Percentiles rank a stretch among this genome's conserved stretches.
phyloP scores from a whole-genome alignment of 2,113 vertebrate genomes.

The Poeciliopsis retropinna region DNA sequence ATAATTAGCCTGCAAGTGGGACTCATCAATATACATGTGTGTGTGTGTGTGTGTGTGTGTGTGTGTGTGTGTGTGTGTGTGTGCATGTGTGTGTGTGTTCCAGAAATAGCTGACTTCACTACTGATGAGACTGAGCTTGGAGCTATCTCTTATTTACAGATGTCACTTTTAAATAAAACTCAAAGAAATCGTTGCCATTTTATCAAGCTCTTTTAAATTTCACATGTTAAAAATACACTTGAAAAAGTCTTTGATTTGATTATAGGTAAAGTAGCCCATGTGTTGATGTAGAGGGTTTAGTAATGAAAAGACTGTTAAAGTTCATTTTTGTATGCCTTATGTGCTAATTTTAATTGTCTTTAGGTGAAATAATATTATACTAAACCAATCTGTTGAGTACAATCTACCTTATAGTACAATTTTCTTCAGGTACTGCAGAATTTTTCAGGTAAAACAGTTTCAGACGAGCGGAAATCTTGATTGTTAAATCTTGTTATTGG shows the following conservation, averaged over 20 bases:
- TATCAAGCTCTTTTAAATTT: not conserved
- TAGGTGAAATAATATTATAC: not conserved
- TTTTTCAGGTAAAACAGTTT: too few relatives aligned
- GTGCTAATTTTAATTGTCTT: not conserved
- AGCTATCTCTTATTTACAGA: conserved; percentile 65
- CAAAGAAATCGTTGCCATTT: conserved; percentile 34
- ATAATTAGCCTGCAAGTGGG: conserved; percentile 66
- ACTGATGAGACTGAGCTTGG: conserved; percentile 50
- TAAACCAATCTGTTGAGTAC: not conserved
- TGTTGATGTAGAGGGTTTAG: not conserved
- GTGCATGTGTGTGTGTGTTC: conserved; percentile 7
- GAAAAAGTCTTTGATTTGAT: conserved; percentile 30
- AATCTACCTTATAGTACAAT: too few relatives aligned
- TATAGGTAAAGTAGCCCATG: not conserved
- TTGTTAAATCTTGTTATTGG: too few relatives aligned
- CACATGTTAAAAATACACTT: not conserved
- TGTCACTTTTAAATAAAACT: conserved; percentile 65
- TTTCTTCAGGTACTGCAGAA: too few relatives aligned
- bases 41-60: not conserved
- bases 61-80: not conserved
- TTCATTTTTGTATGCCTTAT: not conserved
- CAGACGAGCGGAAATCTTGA: too few relatives aligned
- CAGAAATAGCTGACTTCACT: conserved; percentile 60
- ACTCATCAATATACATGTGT: conserved; percentile 46
- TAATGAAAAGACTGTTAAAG: not conserved